phyloP scores from a whole-genome alignment of 2,113 vertebrate genomes.

The Ardeotis arabs region DNA sequence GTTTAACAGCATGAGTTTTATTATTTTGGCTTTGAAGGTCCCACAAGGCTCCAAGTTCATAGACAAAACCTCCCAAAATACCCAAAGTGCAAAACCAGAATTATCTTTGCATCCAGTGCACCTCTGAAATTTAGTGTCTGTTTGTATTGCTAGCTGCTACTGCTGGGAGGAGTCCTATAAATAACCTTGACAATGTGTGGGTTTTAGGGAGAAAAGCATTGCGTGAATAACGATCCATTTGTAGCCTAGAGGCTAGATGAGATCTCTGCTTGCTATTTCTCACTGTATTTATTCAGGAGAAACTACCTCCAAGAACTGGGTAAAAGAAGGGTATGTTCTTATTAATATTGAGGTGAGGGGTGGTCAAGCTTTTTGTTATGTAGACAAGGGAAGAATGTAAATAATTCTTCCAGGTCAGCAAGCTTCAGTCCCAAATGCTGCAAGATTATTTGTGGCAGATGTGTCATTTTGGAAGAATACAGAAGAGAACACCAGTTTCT shows the following conservation, averaged over 20 bases:
- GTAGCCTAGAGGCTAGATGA: not conserved
- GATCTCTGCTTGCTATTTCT: not conserved
- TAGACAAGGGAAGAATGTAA: not conserved
- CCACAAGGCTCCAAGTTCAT: not conserved
- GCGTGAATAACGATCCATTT: not conserved
- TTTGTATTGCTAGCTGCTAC: slow-evolving; percentile 9
- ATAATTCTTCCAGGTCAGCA: not conserved
- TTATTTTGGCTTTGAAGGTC: slow-evolving; percentile 27
- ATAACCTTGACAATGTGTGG: not conserved
- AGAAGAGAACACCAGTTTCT: not conserved
- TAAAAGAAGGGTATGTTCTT: not conserved
- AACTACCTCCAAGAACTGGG: not conserved
- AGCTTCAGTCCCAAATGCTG: not conserved
- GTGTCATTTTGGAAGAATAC: not conserved
- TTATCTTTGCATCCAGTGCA: not conserved
- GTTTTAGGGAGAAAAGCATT: not conserved
- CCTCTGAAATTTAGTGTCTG: slow-evolving; percentile 31
- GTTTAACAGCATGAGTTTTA: slow-evolving; percentile 6
- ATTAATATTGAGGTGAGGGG: not conserved
- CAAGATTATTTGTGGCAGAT: not conserved
- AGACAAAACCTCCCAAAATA: not conserved
- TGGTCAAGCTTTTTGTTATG: not conserved
- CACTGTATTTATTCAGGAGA: not conserved
- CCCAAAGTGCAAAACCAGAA: not conserved
- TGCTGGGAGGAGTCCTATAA: slow-evolving; percentile 2